Evolutionary conservation across 2,113 vertebrate species (phyloP).

Genomic region (Syngnathus floridae): DNA sequence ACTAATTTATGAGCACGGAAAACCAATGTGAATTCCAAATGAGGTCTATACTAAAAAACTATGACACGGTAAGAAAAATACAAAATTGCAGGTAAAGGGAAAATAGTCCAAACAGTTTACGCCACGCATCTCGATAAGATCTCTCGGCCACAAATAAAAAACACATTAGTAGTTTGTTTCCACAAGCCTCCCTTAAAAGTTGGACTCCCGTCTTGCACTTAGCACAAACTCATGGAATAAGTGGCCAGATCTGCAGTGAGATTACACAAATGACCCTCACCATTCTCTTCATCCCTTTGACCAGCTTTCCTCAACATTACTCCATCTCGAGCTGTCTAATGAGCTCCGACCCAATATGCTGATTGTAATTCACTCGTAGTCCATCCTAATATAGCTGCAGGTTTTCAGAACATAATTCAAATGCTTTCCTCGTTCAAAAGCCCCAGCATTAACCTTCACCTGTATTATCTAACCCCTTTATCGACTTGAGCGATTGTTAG

Average conservation of each 20-base stretch:
- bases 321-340: conserved; percentile 25
- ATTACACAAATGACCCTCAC: conserved; percentile 55
- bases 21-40: conserved; percentile 3
- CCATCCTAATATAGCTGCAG: background rate
- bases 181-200: conserved; percentile 43
- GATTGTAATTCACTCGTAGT: conserved; percentile 3
- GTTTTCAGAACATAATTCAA: background rate
- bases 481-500: background rate
- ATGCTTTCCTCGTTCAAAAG: background rate
- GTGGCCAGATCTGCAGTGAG: conserved; percentile 53
- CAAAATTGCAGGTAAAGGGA: conserved; percentile 15
- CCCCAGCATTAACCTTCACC: background rate
- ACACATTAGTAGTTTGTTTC: conserved; percentile 67
- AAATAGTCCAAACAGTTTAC: conserved; percentile 59
- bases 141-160: conserved; percentile 63
- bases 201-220: conserved; percentile 48
- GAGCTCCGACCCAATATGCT: conserved; percentile 33
- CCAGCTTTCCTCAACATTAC: conserved; percentile 24
- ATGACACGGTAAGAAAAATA: conserved; percentile 7
- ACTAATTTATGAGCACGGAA: conserved; percentile 8
- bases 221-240: conserved; percentile 42
- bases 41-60: background rate
- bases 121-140: conserved; percentile 51
- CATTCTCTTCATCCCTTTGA: conserved; percentile 29
- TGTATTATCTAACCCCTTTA: background rate